These are phyloP conservation scores for Coregonus suidteri DNA, from an alignment of 2,797 vertebrate genomes.

Conservation along the genomic window DNA sequence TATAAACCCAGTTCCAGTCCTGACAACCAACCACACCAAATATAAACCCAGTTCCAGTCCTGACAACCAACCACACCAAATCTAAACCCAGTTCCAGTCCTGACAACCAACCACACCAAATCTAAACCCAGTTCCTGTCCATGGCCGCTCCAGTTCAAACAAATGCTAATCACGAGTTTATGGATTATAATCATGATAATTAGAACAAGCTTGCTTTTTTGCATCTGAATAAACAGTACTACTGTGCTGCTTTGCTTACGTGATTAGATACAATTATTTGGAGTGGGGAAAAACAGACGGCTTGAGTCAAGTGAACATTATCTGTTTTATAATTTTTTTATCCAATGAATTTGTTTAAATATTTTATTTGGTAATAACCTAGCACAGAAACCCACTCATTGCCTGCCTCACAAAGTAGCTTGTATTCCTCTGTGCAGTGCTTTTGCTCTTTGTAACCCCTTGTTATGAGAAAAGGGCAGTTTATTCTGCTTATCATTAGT, in stretches of 20 bases:
- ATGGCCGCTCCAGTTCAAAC: conserved; percentile 28
- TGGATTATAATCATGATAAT: conserved; percentile 41
- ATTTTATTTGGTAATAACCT: conserved; percentile 31
- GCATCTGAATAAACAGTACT: conserved; percentile 10
- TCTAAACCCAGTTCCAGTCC: too few relatives aligned
- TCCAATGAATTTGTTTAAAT: conserved; percentile 24
- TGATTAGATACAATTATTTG: conserved; percentile 17
- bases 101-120: too few relatives aligned
- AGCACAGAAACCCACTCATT: conserved; percentile 23
- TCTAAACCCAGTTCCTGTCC: conserved; percentile 21
- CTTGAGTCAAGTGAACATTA: conserved; percentile 18
- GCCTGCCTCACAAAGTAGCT: conserved; percentile 21
- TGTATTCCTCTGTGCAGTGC: conserved; percentile 23
- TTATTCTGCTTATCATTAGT: conserved; percentile 51
- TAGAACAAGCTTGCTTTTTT: conserved; percentile 20
- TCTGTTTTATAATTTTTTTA: conserved; percentile 8
- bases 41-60: too few relatives aligned
- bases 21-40: too few relatives aligned
- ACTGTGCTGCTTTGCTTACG: conserved; percentile 5
- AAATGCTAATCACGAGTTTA: conserved; percentile 42
- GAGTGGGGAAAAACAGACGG: not conserved
- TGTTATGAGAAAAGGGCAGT: conserved; percentile 29
- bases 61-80: too few relatives aligned
- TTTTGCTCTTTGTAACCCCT: conserved; percentile 44
- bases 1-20: too few relatives aligned